A percentile compares a stretch with the other conserved stretches of the same genome.
These are phyloP conservation scores for Amphimallon solstitiale DNA, from an alignment of 2,888 invertebrate species.

Conservation along the genomic window DNA sequence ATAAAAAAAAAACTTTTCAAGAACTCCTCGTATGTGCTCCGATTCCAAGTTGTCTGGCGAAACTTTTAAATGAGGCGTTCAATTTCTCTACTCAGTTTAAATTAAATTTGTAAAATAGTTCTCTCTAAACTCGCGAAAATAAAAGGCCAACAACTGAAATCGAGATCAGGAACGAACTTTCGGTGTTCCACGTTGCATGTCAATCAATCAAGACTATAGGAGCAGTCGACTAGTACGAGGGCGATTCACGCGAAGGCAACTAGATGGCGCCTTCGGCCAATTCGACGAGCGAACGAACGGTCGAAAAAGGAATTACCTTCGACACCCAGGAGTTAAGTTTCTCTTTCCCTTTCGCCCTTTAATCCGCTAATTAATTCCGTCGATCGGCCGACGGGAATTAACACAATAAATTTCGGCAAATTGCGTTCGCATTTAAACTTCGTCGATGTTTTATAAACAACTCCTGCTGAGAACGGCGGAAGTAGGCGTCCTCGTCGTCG, in stretches of 20 bases:
- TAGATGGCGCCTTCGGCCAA: background rate
- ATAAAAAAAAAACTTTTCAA: too few relatives aligned
- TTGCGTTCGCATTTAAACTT: slow-evolving; percentile 12
- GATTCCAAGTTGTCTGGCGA: background rate
- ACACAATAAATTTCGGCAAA: slow-evolving; percentile 17
- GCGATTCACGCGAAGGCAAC: background rate
- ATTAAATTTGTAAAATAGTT: slow-evolving; percentile 32
- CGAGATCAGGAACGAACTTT: slow-evolving; percentile 4
- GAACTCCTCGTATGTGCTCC: too few relatives aligned
- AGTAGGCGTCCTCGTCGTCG: too few relatives aligned
- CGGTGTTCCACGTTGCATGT: slow-evolving; percentile 13
- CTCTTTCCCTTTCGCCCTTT: background rate
- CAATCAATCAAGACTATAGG: slow-evolving; percentile 14
- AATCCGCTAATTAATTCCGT: slow-evolving; percentile 19
- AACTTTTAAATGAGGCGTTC: slow-evolving; percentile 22
- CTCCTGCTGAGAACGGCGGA: background rate
- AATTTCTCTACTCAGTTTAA: slow-evolving; percentile 13
- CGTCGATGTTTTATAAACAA: slow-evolving; percentile 10
- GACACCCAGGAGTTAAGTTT: background rate
- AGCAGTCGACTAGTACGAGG: background rate
- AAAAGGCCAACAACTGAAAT: background rate
- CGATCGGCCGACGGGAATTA: slow-evolving; percentile 19
- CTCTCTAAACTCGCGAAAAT: slow-evolving; percentile 2
- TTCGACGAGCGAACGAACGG: background rate
- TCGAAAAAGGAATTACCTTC: background rate